Base-by-base conservation (phyloP, 2,888 invertebrate genomes). In the Eremobia ochroleuca region DNA sequence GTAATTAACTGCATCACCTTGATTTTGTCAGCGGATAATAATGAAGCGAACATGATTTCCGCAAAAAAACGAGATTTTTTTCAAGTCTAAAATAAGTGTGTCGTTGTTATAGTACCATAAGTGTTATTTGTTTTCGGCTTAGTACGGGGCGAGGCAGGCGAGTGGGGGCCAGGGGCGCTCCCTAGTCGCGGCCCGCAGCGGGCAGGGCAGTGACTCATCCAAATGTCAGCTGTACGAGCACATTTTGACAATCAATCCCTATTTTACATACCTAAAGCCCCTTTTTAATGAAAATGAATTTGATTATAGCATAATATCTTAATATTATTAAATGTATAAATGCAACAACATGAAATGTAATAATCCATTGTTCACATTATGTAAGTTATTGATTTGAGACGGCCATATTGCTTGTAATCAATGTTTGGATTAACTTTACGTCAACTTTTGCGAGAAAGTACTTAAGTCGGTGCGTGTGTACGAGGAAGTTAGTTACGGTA, bases 151-250 rank as follows among this genome's bases (percentile, higher is more conserved):
- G 77, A 55, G 62, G 25, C 72, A 70, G 61, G 78, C 84, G 83
- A 76, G 85, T n/a, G 76, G 70, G 81, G 83, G 82, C 58, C 77
- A 52, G 77, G 81, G 89, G 89, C 90, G 81, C 90, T 83, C 89
- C 90, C 91, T 80, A 75, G 66, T 70, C 72, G 76, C 66, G 64
- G 73, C 80, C 84, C 74, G 78, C 68, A 37, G 25, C 82, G 86
- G 87, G 86, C 81, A 79, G 83, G 90, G 88, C 88, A 77, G 84
- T 93, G 93, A 93, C 92, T 92, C 93, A 93, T 90, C 90, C 83
- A 73, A 87, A 90, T 83, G 88, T 91, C 90, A 89, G 85, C 84
- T 85, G 85, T 87, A 62, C 61, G 87, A 85, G 84, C 87, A 78
- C 79, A 89, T 85, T 85, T 89, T 86, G 86, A 85, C 85, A 91